Evolutionary conservation across 2,888 invertebrate genomes (phyloP).

Genomic region (Hyposoter dolosus): DNA sequence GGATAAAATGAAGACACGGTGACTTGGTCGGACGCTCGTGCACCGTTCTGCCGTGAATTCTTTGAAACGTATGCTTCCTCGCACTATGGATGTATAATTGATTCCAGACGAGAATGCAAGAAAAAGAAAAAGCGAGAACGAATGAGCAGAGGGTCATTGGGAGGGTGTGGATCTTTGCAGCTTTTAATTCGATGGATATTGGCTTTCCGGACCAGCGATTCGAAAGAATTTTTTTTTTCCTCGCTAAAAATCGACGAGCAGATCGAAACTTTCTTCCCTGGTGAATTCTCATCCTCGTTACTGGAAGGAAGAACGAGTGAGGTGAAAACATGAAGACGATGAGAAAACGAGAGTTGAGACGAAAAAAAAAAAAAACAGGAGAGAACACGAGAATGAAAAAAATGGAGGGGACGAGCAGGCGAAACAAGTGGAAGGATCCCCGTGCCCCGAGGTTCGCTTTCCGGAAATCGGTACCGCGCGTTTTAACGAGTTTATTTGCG

Average conservation of each 20-base stretch:
- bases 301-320: conserved; percentile 13
- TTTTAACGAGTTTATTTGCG: conserved; percentile 72
- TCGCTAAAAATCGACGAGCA: conserved; percentile 42
- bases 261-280: conserved; percentile 25
- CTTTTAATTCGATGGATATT: conserved; percentile 68
- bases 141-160: conserved; percentile 15
- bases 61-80: conserved; percentile 3
- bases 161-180: conserved; percentile 9
- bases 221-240: conserved; percentile 20
- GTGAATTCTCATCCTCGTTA: conserved; percentile 9
- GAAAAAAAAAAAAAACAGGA: conserved; percentile 13
- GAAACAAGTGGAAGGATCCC: neutral
- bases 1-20: conserved; percentile 44
- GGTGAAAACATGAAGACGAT: conserved; percentile 26
- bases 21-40: conserved; percentile 35
- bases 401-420: conserved; percentile 4
- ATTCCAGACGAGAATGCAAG: conserved; percentile 35
- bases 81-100: conserved; percentile 28
- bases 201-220: conserved; percentile 54
- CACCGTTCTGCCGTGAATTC: conserved; percentile 29
- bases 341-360: neutral
- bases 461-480: conserved; percentile 33
- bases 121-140: conserved; percentile 5
- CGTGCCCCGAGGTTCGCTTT: neutral
- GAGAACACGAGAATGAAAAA: conserved; percentile 7